phyloP scores from a whole-genome alignment of 1,140 invertebrate species.

The Caenorhabditis brenneri region DNA sequence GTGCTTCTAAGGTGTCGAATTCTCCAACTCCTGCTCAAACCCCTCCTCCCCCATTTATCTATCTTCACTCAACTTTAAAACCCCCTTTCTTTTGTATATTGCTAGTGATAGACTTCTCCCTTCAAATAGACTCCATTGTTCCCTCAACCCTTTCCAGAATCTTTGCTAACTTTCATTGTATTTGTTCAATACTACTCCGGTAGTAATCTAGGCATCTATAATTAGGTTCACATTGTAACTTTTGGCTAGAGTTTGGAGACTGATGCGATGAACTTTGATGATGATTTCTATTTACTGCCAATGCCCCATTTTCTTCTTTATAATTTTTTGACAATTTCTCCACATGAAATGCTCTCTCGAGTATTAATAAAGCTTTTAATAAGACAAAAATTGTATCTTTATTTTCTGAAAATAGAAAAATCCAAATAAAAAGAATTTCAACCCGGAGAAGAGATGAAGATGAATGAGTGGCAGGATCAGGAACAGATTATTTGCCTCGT shows the following conservation, averaged over 20 bases:
- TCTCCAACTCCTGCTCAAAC: slow-evolving; percentile 3
- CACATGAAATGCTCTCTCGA: slow-evolving; percentile 27
- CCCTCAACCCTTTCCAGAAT: background rate
- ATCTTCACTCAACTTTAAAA: background rate
- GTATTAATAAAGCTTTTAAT: slow-evolving; percentile 42
- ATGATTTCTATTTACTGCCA: slow-evolving; percentile 10
- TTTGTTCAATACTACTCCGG: slow-evolving; percentile 41
- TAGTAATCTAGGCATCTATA: slow-evolving; percentile 34
- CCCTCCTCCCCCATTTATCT: background rate
- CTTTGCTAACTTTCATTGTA: slow-evolving; percentile 10
- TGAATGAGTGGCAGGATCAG: background rate
- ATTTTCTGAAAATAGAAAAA: background rate
- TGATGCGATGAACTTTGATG: slow-evolving; percentile 21
- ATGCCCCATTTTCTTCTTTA: background rate
- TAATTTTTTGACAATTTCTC: background rate
- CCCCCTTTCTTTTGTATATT: slow-evolving; percentile 27
- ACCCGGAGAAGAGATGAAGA: slow-evolving; percentile 12
- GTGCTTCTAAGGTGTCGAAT: slow-evolving; percentile 71
- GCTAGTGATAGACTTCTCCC: slow-evolving; percentile 27
- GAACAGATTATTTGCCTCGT: slow-evolving; percentile 29
- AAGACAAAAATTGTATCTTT: background rate
- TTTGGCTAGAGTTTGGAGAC: background rate
- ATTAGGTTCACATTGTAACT: slow-evolving; percentile 31
- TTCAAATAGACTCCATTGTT: background rate
- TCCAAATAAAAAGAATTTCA: background rate